Conservation (phyloP, 2,888 invertebrate species). For the Xanthostigma xanthostigma region DNA sequence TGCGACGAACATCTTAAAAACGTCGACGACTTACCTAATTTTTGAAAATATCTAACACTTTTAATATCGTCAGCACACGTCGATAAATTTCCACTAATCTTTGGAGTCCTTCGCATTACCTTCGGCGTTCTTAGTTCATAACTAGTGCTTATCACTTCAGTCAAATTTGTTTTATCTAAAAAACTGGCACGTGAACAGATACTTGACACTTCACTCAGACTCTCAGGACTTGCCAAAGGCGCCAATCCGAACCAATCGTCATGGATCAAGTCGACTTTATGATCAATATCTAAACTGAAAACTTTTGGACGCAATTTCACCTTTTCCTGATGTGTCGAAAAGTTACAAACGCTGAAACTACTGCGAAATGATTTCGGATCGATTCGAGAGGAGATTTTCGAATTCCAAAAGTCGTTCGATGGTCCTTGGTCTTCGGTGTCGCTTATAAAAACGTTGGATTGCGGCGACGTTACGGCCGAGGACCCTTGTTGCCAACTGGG, state of each 20-base stretch:
- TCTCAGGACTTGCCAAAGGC: constrained; percentile 70
- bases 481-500: constrained; percentile 2
- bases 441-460: background rate
- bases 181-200: constrained; percentile 52
- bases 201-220: constrained; percentile 66
- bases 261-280: constrained; percentile 35
- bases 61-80: constrained; percentile 50
- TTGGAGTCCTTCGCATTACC: constrained; percentile 47
- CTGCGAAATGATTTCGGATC: background rate
- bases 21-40: constrained; percentile 33
- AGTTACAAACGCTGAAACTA: too few relatives aligned
- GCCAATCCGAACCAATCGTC: constrained; percentile 56
- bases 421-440: background rate
- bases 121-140: constrained; percentile 36
- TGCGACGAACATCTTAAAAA: constrained; percentile 26
- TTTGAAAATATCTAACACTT: constrained; percentile 37
- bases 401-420: background rate
- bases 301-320: constrained; percentile 12
- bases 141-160: constrained; percentile 18
- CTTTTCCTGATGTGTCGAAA: constrained; percentile 4
- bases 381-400: background rate
- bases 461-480: constrained; percentile 1
- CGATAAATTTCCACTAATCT: constrained; percentile 46
- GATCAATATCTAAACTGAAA: constrained; percentile 16
- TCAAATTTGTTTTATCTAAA: constrained; percentile 19